These are phyloP conservation scores for Oostethus manadensis DNA, from an alignment of 2,113 vertebrate genomes.

Conservation along the genomic window DNA sequence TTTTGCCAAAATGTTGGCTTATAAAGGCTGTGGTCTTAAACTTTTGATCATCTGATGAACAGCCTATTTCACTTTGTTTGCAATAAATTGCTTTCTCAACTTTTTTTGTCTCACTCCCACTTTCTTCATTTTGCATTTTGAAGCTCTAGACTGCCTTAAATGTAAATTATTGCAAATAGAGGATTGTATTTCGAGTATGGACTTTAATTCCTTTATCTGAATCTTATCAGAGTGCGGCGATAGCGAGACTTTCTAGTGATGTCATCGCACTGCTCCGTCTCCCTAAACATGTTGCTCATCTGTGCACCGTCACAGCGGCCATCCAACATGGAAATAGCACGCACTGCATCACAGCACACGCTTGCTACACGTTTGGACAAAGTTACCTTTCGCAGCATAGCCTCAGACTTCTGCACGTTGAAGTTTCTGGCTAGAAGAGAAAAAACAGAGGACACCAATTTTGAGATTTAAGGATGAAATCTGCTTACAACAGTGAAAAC, in stretches of 20 bases:
- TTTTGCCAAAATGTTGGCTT: too few species aligned
- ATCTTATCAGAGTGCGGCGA: constrained; percentile 14
- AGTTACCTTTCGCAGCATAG: constrained; percentile 91
- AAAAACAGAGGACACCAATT: not conserved
- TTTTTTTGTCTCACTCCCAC: too few species aligned
- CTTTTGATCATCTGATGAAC: too few species aligned
- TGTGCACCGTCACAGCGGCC: constrained; percentile 5
- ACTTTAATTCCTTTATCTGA: constrained; percentile 12
- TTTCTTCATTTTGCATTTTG: too few species aligned
- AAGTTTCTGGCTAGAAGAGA: constrained; percentile 83
- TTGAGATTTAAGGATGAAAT: not conserved
- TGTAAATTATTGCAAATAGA: not conserved
- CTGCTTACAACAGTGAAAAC: not conserved
- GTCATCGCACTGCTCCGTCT: too few species aligned
- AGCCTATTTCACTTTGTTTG: too few species aligned
- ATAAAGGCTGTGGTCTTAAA: too few species aligned
- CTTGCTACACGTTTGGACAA: not conserved
- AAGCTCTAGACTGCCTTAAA: too few species aligned
- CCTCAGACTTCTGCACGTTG: constrained; percentile 86
- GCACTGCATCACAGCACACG: too few species aligned
- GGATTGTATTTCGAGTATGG: not conserved
- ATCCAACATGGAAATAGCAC: too few species aligned
- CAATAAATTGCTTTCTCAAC: too few species aligned
- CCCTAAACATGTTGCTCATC: too few species aligned
- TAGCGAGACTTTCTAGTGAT: not conserved